Conservation (phyloP, 2,888 invertebrate genomes). For the Agriopis aurantiaria region DNA sequence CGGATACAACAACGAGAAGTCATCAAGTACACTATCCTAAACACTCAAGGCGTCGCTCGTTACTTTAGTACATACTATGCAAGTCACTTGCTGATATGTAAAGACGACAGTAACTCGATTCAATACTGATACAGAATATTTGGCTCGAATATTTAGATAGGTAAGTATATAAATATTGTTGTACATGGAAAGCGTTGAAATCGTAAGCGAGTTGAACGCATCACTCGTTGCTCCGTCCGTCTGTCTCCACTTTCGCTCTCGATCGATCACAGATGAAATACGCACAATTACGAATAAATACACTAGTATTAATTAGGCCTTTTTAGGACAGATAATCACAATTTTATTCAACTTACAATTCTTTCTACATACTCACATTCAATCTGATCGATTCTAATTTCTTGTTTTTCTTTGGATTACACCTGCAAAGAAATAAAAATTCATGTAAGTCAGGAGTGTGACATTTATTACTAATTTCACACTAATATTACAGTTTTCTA, state of each 20-base stretch:
- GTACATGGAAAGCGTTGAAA: slow-evolving; percentile 70
- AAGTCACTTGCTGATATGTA: slow-evolving; percentile 86
- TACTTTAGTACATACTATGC: slow-evolving; percentile 71
- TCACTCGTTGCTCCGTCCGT: slow-evolving; percentile 49
- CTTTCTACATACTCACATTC: slow-evolving; percentile 52
- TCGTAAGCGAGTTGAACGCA: slow-evolving; percentile 63
- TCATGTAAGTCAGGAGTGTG: not conserved
- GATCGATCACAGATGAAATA: slow-evolving; percentile 77
- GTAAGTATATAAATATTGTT: slow-evolving; percentile 51
- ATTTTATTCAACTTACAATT: slow-evolving; percentile 75
- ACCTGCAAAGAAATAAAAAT: slow-evolving; percentile 55
- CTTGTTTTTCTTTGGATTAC: slow-evolving; percentile 75
- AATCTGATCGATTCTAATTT: slow-evolving; percentile 57
- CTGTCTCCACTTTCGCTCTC: slow-evolving; percentile 62
- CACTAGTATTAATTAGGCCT: slow-evolving; percentile 85
- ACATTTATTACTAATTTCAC: no score
- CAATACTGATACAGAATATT: slow-evolving; percentile 79
- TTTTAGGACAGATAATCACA: slow-evolving; percentile 85
- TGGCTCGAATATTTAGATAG: slow-evolving; percentile 57
- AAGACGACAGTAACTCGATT: slow-evolving; percentile 77
- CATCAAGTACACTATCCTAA: slow-evolving; percentile 66
- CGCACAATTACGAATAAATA: slow-evolving; percentile 80
- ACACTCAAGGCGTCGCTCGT: slow-evolving; percentile 70
- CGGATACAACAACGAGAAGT: slow-evolving; percentile 74
- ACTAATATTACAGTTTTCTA: no score